Evolutionary conservation across 2,113 vertebrate species (phyloP).

Genomic region (Gadus macrocephalus): DNA sequence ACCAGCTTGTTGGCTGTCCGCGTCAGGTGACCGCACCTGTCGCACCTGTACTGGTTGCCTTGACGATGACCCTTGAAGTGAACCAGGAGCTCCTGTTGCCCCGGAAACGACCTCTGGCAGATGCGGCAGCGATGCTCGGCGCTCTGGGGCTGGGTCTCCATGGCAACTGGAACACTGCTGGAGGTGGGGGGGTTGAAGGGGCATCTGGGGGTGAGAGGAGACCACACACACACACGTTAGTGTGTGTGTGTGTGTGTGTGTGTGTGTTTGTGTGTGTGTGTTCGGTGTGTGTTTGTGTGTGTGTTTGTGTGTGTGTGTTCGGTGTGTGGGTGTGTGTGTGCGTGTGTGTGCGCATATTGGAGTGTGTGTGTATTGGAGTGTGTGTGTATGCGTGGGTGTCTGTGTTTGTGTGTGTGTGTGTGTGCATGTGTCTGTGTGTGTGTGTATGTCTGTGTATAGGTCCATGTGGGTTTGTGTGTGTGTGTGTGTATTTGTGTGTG

Average conservation of each 20-base stretch:
- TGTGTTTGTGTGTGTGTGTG: neutral
- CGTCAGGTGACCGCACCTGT: conserved; percentile 98
- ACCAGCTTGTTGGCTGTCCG: conserved; percentile 99
- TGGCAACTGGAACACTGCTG: conserved; percentile 79
- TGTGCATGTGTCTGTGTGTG: conserved; percentile 1
- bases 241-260: neutral
- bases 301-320: conserved; percentile 3
- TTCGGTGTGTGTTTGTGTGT: neutral
- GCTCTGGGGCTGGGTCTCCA: conserved; percentile 64
- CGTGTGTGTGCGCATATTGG: too few relatives aligned
- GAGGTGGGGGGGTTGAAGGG: conserved; percentile 59
- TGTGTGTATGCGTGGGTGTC: conserved; percentile 2
- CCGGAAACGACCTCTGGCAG: conserved; percentile 94
- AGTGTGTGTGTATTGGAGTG: neutral
- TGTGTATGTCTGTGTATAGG: neutral
- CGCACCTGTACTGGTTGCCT: conserved; percentile 98
- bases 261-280: conserved; percentile 2
- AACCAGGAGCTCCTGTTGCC: conserved; percentile 95
- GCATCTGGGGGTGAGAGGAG: conserved; percentile 37
- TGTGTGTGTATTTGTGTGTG: neutral
- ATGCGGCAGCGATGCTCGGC: conserved; percentile 92
- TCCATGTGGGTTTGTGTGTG: neutral
- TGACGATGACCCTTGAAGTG: conserved; percentile 96
- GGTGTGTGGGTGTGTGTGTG: neutral
- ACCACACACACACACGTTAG: conserved; percentile 9